These are phyloP conservation scores for Diadema setosum DNA, from an alignment of 35 echinoderm and acorn worm genomes.

Conservation along the genomic window DNA sequence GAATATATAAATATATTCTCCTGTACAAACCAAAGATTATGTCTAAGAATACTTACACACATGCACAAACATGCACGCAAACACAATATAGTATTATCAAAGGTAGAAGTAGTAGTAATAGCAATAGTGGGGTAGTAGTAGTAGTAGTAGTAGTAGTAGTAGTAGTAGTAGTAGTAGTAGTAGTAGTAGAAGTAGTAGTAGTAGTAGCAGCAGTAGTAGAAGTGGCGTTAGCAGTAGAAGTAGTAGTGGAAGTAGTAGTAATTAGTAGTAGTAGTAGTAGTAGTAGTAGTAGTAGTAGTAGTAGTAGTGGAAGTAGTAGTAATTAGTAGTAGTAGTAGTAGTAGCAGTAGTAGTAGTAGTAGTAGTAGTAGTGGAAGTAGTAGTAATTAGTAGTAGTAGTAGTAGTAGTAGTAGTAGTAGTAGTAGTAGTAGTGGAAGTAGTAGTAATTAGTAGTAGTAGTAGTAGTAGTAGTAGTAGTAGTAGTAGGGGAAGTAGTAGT, in stretches of 20 bases:
- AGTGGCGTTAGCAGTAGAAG: too few relatives aligned
- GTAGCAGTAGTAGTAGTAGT: background rate
- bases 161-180: background rate
- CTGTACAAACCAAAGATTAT: too few relatives aligned
- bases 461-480: too few relatives aligned
- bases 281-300: slow-evolving; percentile 18
- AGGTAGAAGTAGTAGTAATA: background rate
- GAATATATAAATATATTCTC: background rate
- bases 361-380: too few relatives aligned
- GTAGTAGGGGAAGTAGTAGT: too few relatives aligned
- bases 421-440: too few relatives aligned
- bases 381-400: too few relatives aligned
- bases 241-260: too few relatives aligned
- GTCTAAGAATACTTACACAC: too few relatives aligned
- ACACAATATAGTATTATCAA: background rate
- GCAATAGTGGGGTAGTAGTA: background rate
- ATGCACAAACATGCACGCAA: too few relatives aligned
- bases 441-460: too few relatives aligned
- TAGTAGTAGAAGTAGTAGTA: slow-evolving; percentile 6
- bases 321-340: too few relatives aligned
- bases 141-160: background rate
- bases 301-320: slow-evolving; percentile 4
- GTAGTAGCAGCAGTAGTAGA: background rate
- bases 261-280: background rate
- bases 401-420: background rate